Evolutionary conservation across 2,888 invertebrate genomes (phyloP), one percentile per base, ranked within the genome.

Genomic region (Eupithecia abbreviata): DNA sequence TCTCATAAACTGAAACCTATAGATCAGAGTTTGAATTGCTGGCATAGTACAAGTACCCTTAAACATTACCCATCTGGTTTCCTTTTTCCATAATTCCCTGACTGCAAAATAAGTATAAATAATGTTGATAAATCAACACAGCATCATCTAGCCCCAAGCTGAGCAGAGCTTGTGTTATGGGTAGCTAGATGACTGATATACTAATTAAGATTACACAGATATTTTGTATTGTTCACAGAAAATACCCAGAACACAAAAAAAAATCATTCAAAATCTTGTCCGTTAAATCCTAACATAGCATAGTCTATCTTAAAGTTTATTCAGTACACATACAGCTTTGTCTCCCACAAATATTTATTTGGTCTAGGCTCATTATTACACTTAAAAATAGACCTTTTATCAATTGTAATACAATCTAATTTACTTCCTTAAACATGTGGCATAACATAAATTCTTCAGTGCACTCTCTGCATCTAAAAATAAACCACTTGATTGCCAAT

Each of bases 401-500:
- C 15, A 42, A 15, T 66, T 66, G 42, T 15, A 41, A 42, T 66
- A 66, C 42, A 42, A 15, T 6, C 15, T 15, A 42, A 42, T 66
- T 15, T 42, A 5, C 42, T 42, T 66, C 66, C 66, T 42, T 15
- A 55, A 65, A 41, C 13, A 65, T 41, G 41, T 65, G 13, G 66
- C 66, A 66, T 68, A 43, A 68, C 9, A 43, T n/a, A 45, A 10
- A 68, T 43, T 68, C 68, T 12, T 45, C 43, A 68, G 9, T 67
- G 47, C 69, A 65, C 45, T 55, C 65, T 30, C 30, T 30, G 30
- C 30, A 66, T 65, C 55, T 72, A 70, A 70, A 72, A 75, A 73
- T 73, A 73, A 75, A 70, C n/a, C 66, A 73, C 74, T 76, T 75
- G 70, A 72, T 76, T 12, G 70, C 45, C 42, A 72, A 76, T 75